A percentile compares a stretch with the other conserved stretches of the same genome.
phyloP scores from a whole-genome alignment of 2,888 invertebrate species.

The Melinaea menophilus region DNA sequence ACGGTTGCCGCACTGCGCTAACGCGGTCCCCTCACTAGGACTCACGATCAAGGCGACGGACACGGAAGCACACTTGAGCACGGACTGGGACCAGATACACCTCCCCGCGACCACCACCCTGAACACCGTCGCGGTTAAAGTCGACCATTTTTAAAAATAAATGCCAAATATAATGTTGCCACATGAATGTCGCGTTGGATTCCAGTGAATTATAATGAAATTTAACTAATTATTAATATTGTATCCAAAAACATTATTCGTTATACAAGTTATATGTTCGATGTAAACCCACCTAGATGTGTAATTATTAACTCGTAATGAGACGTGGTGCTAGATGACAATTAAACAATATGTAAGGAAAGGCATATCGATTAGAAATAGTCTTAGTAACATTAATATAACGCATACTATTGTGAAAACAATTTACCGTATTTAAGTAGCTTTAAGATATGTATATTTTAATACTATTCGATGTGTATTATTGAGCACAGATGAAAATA shows the following conservation, averaged over 20 bases:
- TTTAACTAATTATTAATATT: neutral
- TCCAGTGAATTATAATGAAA: slow-evolving; percentile 1
- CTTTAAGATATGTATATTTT: slow-evolving; percentile 39
- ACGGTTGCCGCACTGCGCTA: slow-evolving; percentile 91
- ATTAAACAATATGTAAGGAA: slow-evolving; percentile 24
- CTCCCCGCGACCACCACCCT: slow-evolving; percentile 90
- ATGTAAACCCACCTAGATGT: slow-evolving; percentile 40
- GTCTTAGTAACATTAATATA: neutral
- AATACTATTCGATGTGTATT: slow-evolving; percentile 35
- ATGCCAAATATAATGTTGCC: slow-evolving; percentile 1
- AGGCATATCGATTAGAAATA: slow-evolving; percentile 23
- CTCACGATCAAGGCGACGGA: slow-evolving; percentile 88
- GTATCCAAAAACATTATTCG: slow-evolving; percentile 4
- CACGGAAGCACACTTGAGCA: slow-evolving; percentile 89
- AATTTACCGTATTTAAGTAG: slow-evolving; percentile 61
- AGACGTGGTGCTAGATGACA: slow-evolving; percentile 42
- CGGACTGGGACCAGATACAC: slow-evolving; percentile 91
- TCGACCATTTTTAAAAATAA: slow-evolving; percentile 88
- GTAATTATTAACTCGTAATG: slow-evolving; percentile 29
- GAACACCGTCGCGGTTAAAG: slow-evolving; percentile 92
- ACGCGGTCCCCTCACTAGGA: slow-evolving; percentile 86
- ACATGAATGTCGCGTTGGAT: neutral
- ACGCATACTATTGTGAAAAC: slow-evolving; percentile 19
- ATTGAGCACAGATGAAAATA: slow-evolving; percentile 27
- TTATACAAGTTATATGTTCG: slow-evolving; percentile 4